Percentiles rank a stretch among this genome's conserved stretches.
Conservation (phyloP, 2,113 vertebrate species). For the Porphyrio hochstetteri region DNA sequence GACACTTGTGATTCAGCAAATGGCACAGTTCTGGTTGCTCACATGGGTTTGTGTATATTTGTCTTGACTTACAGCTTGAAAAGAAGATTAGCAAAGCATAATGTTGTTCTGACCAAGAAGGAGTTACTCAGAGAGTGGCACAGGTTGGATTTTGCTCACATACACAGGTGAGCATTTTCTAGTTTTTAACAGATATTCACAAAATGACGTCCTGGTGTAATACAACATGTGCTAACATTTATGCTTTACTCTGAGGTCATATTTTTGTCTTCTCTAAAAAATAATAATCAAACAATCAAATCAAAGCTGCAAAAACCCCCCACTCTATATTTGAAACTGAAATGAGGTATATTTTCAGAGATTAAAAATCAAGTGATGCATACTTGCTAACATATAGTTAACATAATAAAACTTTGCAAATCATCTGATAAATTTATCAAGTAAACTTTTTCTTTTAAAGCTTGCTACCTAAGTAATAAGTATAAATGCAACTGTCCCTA, state of each 20-base stretch:
- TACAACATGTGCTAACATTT: neutral
- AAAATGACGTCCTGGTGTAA: neutral
- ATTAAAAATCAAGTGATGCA: neutral
- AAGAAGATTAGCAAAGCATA: neutral
- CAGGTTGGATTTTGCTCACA: neutral
- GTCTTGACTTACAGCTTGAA: neutral
- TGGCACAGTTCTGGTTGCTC: neutral
- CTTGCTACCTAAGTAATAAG: neutral
- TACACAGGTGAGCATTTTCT: neutral
- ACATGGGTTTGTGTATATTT: neutral
- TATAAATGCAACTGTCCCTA: neutral
- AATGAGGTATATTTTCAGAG: neutral
- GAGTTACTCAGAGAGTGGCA: neutral
- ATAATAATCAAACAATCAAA: neutral
- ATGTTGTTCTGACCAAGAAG: neutral
- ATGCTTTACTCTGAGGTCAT: neutral
- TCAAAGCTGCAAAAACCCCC: too few relatives aligned
- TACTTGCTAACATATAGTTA: neutral
- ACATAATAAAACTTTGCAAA: neutral
- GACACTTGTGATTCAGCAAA: neutral
- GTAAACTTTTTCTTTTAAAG: neutral
- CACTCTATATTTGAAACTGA: neutral
- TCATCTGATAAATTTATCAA: neutral
- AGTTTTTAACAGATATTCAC: neutral
- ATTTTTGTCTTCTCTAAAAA: neutral